A percentile compares a stretch with the other conserved stretches of the same genome.
Conservation (phyloP, 2,888 invertebrate genomes). For the Laothoe populi region DNA sequence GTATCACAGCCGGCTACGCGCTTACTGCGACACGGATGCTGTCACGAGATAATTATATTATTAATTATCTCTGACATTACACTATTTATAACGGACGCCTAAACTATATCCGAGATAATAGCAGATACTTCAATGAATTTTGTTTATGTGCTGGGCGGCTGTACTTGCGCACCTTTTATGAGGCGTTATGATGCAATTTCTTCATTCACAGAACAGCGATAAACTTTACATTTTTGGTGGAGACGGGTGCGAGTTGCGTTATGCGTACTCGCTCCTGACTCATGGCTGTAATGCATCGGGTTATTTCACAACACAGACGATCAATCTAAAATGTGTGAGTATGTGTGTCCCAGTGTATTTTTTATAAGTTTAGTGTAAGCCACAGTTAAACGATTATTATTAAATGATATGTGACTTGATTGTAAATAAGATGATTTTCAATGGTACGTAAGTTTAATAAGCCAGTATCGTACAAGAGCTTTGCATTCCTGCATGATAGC, state of each 20-base stretch:
- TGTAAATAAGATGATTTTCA: no score
- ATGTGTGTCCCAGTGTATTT: no score
- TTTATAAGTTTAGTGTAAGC: no score
- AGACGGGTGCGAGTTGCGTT: conserved; percentile 5
- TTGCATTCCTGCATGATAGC: not conserved
- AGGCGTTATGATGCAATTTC: conserved; percentile 17
- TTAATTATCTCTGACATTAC: not conserved
- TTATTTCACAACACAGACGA: conserved; percentile 25
- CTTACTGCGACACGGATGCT: no score
- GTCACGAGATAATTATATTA: not conserved
- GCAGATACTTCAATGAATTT: conserved; percentile 21
- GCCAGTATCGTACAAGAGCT: no score
- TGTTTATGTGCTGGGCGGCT: conserved; percentile 3
- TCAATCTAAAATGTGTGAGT: no score
- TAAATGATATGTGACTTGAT: no score
- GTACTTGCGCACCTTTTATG: conserved; percentile 19
- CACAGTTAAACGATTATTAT: no score
- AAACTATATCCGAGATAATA: not conserved
- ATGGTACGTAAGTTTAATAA: no score
- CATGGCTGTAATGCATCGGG: conserved; percentile 9
- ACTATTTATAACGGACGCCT: not conserved
- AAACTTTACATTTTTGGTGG: conserved; percentile 9
- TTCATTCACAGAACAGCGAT: conserved; percentile 24
- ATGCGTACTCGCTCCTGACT: conserved; percentile 24
- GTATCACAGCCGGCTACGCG: no score